Evolutionary conservation across 2,113 vertebrate genomes (phyloP), one percentile per base, ranked within the genome.

Genomic region (Lamprotornis superbus): DNA sequence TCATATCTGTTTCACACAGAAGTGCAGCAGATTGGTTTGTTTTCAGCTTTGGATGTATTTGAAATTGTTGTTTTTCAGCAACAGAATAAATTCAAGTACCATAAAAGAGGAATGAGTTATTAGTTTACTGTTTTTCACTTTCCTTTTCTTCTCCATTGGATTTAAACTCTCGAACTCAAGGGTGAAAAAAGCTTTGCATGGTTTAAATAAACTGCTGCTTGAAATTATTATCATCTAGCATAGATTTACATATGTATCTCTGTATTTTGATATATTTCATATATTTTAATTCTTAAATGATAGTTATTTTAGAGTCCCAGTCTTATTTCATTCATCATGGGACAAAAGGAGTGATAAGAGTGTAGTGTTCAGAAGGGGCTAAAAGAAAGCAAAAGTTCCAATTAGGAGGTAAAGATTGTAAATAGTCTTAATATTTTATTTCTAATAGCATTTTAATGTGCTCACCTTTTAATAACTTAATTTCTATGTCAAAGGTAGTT

Each of bases 281-380:
- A 7, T 42, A 9, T 61, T 30, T 5, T 0, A 1, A 3, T 49
- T 79, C 7, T 53, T 57, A 47, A 27, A 23, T 68, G 0, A 30
- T 50, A 40, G 15, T 49, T 69, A 49, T 37, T 44, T 73, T 63
- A 37, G 56, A 63, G 24, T 60, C 56, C 37, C 40, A 68, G 55
- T 67, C 89, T 91, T 94, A 95, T 97, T 95, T 97, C 94, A 98
- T 98, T 98, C 96, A 97, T 98, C 96, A 89, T 69, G 82, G 30
- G 39, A 98, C 97, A 98, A 98, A 98, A 96, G 95, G 82, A 83
- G 60, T 94, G 61, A 94, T 98, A 95, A 96, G 98, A 95, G 95
- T 94, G 39, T 28, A 69, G 74, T 89, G 59, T 28, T 98, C 97
- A 94, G 96, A 55, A 95, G 86, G 90, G 39, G 47, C 89, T 47